Conservation (phyloP, 2,888 invertebrate genomes). For the Phorcus lineatus region DNA sequence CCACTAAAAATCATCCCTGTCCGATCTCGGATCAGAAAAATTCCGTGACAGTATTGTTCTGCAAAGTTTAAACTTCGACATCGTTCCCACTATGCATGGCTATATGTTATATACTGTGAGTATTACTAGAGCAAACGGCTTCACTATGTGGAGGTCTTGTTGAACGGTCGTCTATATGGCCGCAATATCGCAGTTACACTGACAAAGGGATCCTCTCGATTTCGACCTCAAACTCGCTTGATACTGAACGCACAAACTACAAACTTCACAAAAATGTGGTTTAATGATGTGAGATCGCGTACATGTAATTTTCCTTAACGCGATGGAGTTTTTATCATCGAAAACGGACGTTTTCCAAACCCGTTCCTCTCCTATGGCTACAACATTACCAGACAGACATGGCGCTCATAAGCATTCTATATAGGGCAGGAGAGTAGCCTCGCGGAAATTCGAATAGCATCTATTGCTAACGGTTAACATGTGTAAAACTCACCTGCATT, state of each 20-base stretch:
- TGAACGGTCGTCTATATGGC: slow-evolving; percentile 30
- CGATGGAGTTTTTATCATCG: neutral
- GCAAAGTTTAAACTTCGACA: slow-evolving; percentile 44
- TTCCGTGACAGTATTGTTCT: slow-evolving; percentile 35
- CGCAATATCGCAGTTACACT: slow-evolving; percentile 9
- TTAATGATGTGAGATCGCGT: slow-evolving; percentile 16
- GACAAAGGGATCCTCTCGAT: slow-evolving; percentile 16
- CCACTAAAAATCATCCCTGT: slow-evolving; percentile 61
- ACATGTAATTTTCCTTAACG: neutral
- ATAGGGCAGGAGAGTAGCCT: slow-evolving; percentile 27
- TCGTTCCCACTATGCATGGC: slow-evolving; percentile 47
- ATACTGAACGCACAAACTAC: neutral
- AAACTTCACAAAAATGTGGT: neutral
- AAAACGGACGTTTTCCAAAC: neutral
- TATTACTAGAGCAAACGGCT: slow-evolving; percentile 29
- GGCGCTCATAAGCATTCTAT: slow-evolving; percentile 35
- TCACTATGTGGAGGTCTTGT: slow-evolving; percentile 26
- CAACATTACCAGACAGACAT: slow-evolving; percentile 34
- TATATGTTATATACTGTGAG: slow-evolving; percentile 48
- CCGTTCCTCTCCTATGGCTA: slow-evolving; percentile 6
- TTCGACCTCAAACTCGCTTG: neutral
- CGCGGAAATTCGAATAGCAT: slow-evolving; percentile 20
- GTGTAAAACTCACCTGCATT: slow-evolving; percentile 36
- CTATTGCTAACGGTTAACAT: slow-evolving; percentile 10
- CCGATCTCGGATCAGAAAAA: slow-evolving; percentile 33